Percentiles rank a stretch among this genome's conserved stretches.
phyloP scores from a whole-genome alignment of 1,140 invertebrate species.

The Philopotamus ludificatus region DNA sequence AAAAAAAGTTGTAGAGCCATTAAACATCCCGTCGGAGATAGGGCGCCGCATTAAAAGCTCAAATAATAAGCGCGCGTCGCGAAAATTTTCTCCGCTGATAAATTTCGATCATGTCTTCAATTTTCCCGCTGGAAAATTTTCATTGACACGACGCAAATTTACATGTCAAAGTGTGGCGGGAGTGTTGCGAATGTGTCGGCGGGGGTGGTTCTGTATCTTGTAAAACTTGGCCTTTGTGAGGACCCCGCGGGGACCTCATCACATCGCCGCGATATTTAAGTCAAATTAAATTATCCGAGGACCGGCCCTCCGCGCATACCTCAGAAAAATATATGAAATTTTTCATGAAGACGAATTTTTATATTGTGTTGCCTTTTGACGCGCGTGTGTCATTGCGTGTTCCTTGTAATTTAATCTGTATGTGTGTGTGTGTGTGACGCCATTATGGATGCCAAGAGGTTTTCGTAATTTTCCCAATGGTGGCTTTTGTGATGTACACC shows the following conservation, averaged over 20 bases:
- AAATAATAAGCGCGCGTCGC: neutral
- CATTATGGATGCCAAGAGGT: too few relatives aligned
- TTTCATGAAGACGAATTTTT: too few relatives aligned
- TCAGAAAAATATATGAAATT: too few relatives aligned
- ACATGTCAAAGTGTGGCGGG: constrained; percentile 10
- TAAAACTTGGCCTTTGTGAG: neutral
- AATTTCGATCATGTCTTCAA: neutral
- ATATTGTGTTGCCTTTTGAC: too few relatives aligned
- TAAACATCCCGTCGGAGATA: too few relatives aligned
- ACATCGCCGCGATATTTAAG: constrained; percentile 15
- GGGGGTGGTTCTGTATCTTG: neutral
- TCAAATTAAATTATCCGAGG: constrained; percentile 16
- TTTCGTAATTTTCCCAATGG: too few relatives aligned
- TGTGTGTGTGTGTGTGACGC: too few relatives aligned
- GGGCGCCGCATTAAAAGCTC: neutral
- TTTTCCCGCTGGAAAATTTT: neutral
- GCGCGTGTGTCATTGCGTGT: too few relatives aligned
- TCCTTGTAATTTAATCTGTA: too few relatives aligned
- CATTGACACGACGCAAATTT: constrained; percentile 2
- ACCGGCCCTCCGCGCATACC: neutral
- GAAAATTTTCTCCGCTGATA: neutral
- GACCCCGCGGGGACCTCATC: constrained; percentile 9
- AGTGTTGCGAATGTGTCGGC: neutral
- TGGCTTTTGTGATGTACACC: too few relatives aligned
- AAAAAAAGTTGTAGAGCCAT: too few relatives aligned